Evolutionary conservation across 2,797 vertebrate species (phyloP).

Genomic region (Botia kubotai): DNA sequence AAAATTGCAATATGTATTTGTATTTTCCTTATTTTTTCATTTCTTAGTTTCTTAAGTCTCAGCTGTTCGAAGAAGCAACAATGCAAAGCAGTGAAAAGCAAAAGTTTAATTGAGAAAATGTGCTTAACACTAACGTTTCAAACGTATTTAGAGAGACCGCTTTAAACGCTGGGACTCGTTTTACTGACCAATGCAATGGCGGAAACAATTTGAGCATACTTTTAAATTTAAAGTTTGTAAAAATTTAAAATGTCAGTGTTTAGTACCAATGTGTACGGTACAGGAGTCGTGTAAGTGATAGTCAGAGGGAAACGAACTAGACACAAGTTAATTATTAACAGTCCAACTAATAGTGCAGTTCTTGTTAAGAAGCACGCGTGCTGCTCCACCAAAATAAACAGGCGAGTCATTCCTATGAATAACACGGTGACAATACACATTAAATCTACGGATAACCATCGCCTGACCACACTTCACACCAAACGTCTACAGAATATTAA

Average conservation of each 20-base stretch:
- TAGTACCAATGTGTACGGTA: background rate
- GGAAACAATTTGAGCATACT: background rate
- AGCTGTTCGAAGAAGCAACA: too few species aligned
- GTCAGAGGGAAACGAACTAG: slow-evolving; percentile 59
- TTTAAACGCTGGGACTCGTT: background rate
- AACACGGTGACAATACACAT: background rate
- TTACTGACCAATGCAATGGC: background rate
- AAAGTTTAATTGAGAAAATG: too few species aligned
- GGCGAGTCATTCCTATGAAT: slow-evolving; percentile 35
- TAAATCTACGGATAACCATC: slow-evolving; percentile 5
- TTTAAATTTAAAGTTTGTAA: background rate
- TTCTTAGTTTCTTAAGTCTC: too few species aligned
- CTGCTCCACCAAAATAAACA: slow-evolving; percentile 69
- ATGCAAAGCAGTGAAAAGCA: too few species aligned
- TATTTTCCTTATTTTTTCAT: too few species aligned
- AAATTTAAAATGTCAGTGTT: too few species aligned
- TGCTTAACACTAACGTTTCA: too few species aligned
- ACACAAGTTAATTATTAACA: slow-evolving; percentile 73
- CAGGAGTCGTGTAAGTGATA: slow-evolving; percentile 52
- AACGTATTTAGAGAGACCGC: background rate
- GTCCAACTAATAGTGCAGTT: slow-evolving; percentile 51
- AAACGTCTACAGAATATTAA: background rate
- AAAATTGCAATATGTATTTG: too few species aligned
- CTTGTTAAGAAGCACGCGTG: slow-evolving; percentile 35
- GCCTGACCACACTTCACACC: background rate